Conservation (phyloP, 2,113 vertebrate species). For the Neolamprologus tretocephalus region DNA sequence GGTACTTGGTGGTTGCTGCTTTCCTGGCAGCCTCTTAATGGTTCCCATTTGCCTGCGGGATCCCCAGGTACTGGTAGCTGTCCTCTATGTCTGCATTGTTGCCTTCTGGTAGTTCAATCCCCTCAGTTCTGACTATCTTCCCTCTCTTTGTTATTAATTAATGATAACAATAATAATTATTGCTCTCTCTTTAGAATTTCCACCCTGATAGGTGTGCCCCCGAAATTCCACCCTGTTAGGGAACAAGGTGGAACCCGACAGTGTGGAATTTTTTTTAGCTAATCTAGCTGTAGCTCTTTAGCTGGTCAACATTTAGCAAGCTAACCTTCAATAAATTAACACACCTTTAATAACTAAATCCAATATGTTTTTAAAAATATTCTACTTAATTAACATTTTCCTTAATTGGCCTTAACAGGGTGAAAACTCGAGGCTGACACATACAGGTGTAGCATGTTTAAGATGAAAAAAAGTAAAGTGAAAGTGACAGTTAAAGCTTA, state of each 20-base stretch:
- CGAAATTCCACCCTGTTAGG: fast-evolving
- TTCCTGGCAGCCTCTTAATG: neutral
- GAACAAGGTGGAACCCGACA: neutral
- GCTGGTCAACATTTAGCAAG: neutral
- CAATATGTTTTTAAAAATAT: neutral
- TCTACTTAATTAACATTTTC: neutral
- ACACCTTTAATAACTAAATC: neutral
- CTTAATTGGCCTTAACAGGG: neutral
- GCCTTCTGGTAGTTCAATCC: neutral
- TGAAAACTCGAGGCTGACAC: neutral
- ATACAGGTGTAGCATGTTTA: neutral
- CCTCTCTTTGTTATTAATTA: neutral
- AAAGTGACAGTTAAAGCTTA: neutral
- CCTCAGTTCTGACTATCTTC: neutral
- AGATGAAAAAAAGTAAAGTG: neutral
- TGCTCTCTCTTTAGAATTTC: neutral
- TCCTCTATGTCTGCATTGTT: neutral
- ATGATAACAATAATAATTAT: neutral
- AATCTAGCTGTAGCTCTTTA: neutral
- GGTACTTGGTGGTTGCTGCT: neutral
- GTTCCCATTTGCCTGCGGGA: neutral
- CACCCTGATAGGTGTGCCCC: neutral
- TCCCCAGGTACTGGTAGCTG: neutral
- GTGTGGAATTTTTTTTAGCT: fast-evolving
- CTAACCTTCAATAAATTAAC: neutral